Evolutionary conservation across 2,888 invertebrate species (phyloP).

Genomic region (Diaperis boleti): DNA sequence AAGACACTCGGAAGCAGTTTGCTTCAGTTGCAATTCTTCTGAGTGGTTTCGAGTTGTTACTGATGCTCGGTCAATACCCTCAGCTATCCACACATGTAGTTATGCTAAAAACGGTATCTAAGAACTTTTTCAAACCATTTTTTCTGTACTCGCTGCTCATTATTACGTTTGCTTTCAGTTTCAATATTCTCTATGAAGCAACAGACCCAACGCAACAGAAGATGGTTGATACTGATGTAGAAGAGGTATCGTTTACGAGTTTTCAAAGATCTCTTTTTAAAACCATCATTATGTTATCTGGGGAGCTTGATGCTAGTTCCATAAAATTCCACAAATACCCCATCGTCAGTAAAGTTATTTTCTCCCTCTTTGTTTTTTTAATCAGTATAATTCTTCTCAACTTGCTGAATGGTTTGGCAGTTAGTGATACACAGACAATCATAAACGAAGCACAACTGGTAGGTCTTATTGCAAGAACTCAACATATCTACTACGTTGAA

Average conservation of each 20-base stretch:
- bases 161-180: too few species aligned
- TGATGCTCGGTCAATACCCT: too few species aligned
- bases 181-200: conserved; percentile 74
- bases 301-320: conserved; percentile 86
- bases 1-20: conserved; percentile 80
- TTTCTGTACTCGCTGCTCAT: too few species aligned
- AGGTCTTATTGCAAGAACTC: conserved; percentile 78
- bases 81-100: too few species aligned
- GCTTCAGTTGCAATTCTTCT: too few species aligned
- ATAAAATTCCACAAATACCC: conserved; percentile 79
- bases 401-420: conserved; percentile 86
- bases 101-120: too few species aligned
- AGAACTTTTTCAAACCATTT: too few species aligned
- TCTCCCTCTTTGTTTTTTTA: conserved; percentile 84
- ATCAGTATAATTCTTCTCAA: conserved; percentile 87
- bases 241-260: conserved; percentile 74
- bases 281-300: conserved; percentile 88
- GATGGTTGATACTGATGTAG: conserved; percentile 53
- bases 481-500: conserved; percentile 81
- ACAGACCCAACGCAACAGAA: conserved; percentile 62
- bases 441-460: conserved; percentile 84
- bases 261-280: conserved; percentile 82
- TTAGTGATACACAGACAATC: conserved; percentile 84
- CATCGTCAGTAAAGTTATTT: conserved; percentile 79
- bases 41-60: too few species aligned